Conservation (phyloP, 2,797 vertebrate genomes). For the Anolis apletophallus region DNA sequence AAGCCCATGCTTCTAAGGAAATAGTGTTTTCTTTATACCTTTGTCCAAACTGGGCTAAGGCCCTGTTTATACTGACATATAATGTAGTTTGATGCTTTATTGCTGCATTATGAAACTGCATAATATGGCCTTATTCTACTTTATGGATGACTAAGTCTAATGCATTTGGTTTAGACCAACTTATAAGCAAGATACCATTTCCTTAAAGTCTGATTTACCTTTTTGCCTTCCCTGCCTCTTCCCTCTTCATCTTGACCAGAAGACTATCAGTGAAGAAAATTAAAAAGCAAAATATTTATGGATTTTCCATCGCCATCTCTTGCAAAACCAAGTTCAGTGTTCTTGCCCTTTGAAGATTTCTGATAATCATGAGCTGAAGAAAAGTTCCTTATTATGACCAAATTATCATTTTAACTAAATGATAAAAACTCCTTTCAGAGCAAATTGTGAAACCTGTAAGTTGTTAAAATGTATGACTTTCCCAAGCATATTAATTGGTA, state of each 20-base stretch:
- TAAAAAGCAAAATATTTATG: conserved; percentile 2
- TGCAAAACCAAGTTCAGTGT: not conserved
- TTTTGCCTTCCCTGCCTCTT: not conserved
- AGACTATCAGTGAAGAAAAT: not conserved
- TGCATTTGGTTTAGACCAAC: not conserved
- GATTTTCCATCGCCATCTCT: not conserved
- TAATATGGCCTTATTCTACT: too few relatives aligned
- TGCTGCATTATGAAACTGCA: too few relatives aligned
- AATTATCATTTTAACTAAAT: conserved; percentile 15
- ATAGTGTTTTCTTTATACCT: too few relatives aligned
- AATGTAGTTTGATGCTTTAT: too few relatives aligned
- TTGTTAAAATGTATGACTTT: not conserved
- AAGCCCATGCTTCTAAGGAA: too few relatives aligned
- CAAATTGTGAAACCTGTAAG: not conserved
- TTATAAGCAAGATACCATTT: not conserved
- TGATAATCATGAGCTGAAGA: not conserved
- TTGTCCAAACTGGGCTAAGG: too few relatives aligned
- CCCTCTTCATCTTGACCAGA: not conserved
- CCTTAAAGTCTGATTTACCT: too few relatives aligned
- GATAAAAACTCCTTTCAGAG: not conserved
- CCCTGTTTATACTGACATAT: too few relatives aligned
- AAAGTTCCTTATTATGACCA: not conserved
- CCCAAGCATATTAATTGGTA: not conserved
- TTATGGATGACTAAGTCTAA: not conserved
- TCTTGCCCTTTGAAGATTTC: conserved; percentile 1